Conservation (phyloP, 2,888 invertebrate species). For the Drosophila pegasa region DNA sequence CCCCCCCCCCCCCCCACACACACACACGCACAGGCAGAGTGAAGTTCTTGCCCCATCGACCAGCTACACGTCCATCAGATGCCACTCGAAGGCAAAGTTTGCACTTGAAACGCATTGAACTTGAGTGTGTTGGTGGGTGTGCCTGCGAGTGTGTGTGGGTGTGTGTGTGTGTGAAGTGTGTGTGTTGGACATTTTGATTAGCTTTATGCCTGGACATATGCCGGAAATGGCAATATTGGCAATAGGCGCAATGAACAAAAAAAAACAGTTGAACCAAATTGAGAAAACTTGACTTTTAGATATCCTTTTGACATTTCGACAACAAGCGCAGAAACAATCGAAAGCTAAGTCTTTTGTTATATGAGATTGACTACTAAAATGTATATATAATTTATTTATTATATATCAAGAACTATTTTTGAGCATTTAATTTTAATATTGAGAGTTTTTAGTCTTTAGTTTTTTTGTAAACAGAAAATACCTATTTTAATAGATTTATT, state of each 20-base stretch:
- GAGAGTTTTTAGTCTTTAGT: too few relatives aligned
- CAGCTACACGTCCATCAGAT: slow-evolving; percentile 19
- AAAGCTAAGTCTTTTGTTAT: not conserved
- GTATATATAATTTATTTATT: not conserved
- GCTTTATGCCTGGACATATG: slow-evolving; percentile 66
- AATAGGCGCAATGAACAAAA: slow-evolving; percentile 19
- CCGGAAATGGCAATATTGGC: slow-evolving; percentile 66
- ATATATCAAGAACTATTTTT: too few relatives aligned
- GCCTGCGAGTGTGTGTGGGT: slow-evolving; percentile 25
- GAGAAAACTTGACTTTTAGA: slow-evolving; percentile 40
- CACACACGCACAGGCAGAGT: slow-evolving; percentile 21
- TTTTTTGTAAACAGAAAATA: too few relatives aligned
- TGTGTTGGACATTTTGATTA: slow-evolving; percentile 77
- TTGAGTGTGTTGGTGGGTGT: slow-evolving; percentile 37
- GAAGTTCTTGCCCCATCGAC: slow-evolving; percentile 12
- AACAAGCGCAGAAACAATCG: not conserved
- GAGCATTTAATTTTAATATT: not conserved
- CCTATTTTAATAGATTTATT: not conserved
- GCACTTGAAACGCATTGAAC: slow-evolving; percentile 59
- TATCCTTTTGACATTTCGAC: slow-evolving; percentile 39
- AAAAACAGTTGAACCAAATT: not conserved
- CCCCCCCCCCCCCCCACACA: slow-evolving; percentile 21
- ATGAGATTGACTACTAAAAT: not conserved
- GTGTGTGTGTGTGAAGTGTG: slow-evolving; percentile 36
- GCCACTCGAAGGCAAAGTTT: slow-evolving; percentile 54